Evolutionary conservation across 2,113 vertebrate species (phyloP).

Genomic region (Sylvia atricapilla): DNA sequence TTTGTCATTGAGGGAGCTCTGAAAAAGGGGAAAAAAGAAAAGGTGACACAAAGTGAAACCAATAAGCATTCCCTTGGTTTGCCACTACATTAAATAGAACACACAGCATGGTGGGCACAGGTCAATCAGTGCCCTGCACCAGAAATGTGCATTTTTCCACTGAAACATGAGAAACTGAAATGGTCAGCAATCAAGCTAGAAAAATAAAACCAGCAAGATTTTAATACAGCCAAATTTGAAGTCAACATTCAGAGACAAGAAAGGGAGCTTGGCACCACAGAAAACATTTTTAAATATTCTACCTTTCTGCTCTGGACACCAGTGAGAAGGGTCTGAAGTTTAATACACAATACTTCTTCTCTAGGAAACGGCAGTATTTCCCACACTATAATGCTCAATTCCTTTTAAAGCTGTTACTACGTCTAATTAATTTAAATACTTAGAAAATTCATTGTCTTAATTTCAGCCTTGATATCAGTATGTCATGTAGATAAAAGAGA

Average conservation of each 20-base stretch:
- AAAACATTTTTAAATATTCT: background rate
- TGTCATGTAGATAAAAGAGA: background rate
- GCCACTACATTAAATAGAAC: background rate
- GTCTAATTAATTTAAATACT: background rate
- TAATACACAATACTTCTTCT: background rate
- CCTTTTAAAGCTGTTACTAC: background rate
- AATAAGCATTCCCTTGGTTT: background rate
- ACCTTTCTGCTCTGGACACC: background rate
- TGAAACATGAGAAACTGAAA: background rate
- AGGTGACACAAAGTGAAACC: background rate
- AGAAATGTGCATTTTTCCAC: background rate
- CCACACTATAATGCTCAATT: background rate
- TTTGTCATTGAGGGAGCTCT: constrained; percentile 79
- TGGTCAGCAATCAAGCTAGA: background rate
- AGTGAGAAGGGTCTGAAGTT: background rate
- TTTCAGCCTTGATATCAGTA: background rate
- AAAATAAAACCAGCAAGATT: background rate
- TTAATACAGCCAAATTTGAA: background rate
- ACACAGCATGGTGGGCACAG: background rate
- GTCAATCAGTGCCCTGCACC: background rate
- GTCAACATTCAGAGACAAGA: background rate
- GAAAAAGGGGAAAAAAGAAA: background rate
- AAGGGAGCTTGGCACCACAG: background rate
- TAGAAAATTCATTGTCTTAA: background rate
- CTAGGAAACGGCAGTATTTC: background rate